These are phyloP conservation scores for Adela reaumurella DNA, from an alignment of 2,888 invertebrate species.

Conservation along the genomic window DNA sequence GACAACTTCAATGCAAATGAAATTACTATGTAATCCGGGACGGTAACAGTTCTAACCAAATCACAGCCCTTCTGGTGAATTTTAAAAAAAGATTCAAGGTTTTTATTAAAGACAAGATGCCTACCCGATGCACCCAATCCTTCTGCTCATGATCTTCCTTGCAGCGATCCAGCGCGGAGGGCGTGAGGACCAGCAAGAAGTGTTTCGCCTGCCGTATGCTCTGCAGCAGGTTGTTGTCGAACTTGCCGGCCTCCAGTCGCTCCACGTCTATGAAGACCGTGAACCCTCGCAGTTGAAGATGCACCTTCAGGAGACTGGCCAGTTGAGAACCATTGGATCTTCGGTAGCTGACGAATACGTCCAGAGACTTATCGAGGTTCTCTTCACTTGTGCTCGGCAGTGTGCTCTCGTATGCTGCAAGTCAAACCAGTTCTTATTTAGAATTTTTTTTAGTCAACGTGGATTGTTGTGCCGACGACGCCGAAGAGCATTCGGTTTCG, in stretches of 20 bases:
- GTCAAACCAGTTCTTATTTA: too few relatives aligned
- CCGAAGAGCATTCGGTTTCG: too few relatives aligned
- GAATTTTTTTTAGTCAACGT: too few relatives aligned
- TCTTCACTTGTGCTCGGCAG: conserved; percentile 68
- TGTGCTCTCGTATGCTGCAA: conserved; percentile 62
- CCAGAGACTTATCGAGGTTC: conserved; percentile 83
- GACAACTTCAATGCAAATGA: too few relatives aligned
- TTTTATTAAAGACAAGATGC: conserved; percentile 20
- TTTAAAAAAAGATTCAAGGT: too few relatives aligned
- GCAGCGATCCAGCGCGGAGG: conserved; percentile 92
- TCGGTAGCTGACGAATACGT: conserved; percentile 97
- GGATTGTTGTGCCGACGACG: too few relatives aligned
- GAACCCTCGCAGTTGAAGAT: conserved; percentile 92
- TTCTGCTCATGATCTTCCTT: conserved; percentile 88
- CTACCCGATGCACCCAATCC: conserved; percentile 98
- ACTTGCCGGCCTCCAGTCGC: conserved; percentile 95
- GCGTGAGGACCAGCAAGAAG: conserved; percentile 94
- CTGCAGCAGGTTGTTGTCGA: conserved; percentile 95
- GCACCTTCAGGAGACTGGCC: conserved; percentile 93
- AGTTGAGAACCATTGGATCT: conserved; percentile 96
- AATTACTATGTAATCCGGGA: too few relatives aligned
- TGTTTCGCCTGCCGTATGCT: conserved; percentile 96
- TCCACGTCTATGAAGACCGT: conserved; percentile 98
- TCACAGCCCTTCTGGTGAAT: too few relatives aligned
- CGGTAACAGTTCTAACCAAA: too few relatives aligned